Evolutionary conservation across 2,113 vertebrate species (phyloP), one percentile per base, ranked within the genome.

Genomic region (Aphyosemion australe): DNA sequence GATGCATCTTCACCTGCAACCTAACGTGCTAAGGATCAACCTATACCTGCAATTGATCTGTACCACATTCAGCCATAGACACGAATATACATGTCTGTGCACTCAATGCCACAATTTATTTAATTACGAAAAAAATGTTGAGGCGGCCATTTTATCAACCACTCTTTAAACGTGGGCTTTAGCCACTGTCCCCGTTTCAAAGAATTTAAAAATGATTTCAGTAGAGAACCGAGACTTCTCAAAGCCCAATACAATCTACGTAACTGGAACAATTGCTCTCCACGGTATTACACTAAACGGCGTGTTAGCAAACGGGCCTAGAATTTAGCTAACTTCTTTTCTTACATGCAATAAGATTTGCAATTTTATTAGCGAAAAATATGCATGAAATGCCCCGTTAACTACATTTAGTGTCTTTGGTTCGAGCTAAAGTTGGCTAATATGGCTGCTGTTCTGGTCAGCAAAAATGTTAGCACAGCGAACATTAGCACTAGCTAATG

Each of bases 61-160:
- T 1, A 50, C 20, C 20, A 12, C 11, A 12, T 32, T 15, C 34
- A n/a, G n/a, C n/a, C n/a, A n/a, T n/a, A n/a, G n/a, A n/a, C n/a
- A n/a, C n/a, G n/a, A n/a, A n/a, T n/a, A n/a, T n/a, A n/a, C n/a
- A n/a, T n/a, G n/a, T n/a, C n/a, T n/a, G n/a, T n/a, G n/a, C n/a
- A n/a, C n/a, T n/a, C n/a, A 8, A 41, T 7, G 39, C 49, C 1
- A 45, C 18, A 11, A 12, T 15, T 34, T 21, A 32, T 6, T 14
- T 2, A 26, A 26, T 26, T 26, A 26, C 26, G 26, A 6, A 18
- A 20, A 11, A 47, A 1, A n/a, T 14, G 4, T 1, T 7, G 3
- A 47, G 80, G 86, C 82, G 66, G 83, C 83, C 88, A 88, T 90
- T 80, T 89, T 84, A 67, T 57, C 74, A 55, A 48, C 46, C 16